phyloP scores from a whole-genome alignment of 2,888 invertebrate genomes.

The Galerucella pusilla region DNA sequence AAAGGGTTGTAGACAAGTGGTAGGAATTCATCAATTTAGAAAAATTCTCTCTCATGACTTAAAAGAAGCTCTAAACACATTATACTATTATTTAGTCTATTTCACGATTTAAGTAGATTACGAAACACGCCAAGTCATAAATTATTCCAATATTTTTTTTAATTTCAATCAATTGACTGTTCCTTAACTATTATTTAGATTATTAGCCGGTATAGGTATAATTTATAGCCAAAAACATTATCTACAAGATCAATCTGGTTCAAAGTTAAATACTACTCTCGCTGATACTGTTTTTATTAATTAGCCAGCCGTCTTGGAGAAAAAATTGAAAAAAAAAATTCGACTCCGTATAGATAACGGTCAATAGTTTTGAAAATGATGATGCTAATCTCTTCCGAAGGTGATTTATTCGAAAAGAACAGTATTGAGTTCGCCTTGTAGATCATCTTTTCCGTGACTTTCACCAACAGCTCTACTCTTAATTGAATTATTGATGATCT shows the following conservation, averaged over 20 bases:
- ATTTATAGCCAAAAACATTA: neutral
- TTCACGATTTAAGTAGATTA: no score
- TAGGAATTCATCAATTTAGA: no score
- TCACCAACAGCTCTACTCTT: constrained; percentile 17
- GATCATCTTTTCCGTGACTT: constrained; percentile 22
- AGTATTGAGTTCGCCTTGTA: constrained; percentile 17
- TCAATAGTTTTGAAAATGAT: constrained; percentile 15
- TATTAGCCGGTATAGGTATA: neutral
- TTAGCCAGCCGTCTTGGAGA: neutral
- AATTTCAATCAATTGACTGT: neutral
- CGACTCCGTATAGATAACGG: constrained; percentile 9
- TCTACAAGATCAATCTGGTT: constrained; percentile 8
- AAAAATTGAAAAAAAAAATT: constrained; percentile 14
- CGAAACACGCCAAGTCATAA: neutral
- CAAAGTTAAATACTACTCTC: constrained; percentile 9
- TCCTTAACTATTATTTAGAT: neutral
- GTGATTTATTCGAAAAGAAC: constrained; percentile 21
- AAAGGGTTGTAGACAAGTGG: no score
- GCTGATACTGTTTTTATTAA: constrained; percentile 14
- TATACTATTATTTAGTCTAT: no score
- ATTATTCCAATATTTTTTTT: neutral
- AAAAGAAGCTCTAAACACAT: no score
- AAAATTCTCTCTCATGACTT: no score
- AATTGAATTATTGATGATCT: constrained; percentile 21
- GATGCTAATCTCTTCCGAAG: constrained; percentile 12